These are phyloP conservation scores for Mythimna ferrago DNA, from an alignment of 2,888 invertebrate genomes.

Conservation along the genomic window DNA sequence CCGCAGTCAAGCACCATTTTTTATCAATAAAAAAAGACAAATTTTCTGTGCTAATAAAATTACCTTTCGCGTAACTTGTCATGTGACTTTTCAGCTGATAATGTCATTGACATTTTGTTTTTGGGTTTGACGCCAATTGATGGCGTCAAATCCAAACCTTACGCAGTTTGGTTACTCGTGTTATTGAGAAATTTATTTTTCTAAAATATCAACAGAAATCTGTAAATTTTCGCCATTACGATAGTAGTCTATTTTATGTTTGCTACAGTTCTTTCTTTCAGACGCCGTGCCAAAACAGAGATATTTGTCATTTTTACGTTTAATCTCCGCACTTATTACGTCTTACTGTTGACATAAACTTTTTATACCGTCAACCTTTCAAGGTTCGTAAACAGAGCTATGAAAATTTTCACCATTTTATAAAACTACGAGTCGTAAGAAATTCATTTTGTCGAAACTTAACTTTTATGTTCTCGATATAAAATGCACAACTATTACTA, in stretches of 20 bases:
- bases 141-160: no score
- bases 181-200: no score
- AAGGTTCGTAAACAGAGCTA: conserved; percentile 43
- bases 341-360: conserved; percentile 31
- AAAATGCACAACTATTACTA: conserved; percentile 51
- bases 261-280: background rate
- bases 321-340: conserved; percentile 23
- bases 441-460: conserved; percentile 46
- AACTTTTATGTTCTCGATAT: conserved; percentile 49
- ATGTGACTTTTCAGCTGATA: no score
- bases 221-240: no score
- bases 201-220: no score
- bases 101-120: no score
- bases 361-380: conserved; percentile 39
- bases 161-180: no score
- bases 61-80: no score
- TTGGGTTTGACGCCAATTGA: no score
- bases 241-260: background rate
- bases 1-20: no score
- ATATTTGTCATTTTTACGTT: background rate
- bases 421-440: conserved; percentile 45
- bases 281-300: background rate
- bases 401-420: conserved; percentile 46
- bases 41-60: no score
- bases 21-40: no score